These are phyloP conservation scores for Dreissena polymorpha DNA, from an alignment of 1,140 invertebrate genomes.

Conservation along the genomic window DNA sequence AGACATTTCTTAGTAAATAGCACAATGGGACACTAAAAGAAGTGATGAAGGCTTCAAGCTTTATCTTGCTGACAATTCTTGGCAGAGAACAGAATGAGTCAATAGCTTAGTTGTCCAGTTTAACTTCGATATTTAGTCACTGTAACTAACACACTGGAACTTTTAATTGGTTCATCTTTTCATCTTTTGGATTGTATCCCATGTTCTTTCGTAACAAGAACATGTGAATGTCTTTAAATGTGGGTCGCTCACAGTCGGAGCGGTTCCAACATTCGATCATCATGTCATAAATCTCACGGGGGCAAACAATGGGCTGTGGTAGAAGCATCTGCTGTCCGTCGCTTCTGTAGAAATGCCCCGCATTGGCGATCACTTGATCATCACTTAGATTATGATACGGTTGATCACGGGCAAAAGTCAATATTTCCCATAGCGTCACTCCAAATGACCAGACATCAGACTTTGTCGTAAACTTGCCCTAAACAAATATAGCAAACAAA, in stretches of 20 bases:
- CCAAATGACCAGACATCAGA: slow-evolving; percentile 95
- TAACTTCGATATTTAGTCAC: no score
- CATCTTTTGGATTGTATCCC: slow-evolving; percentile 81
- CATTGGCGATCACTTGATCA: slow-evolving; percentile 88
- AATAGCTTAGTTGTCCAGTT: no score
- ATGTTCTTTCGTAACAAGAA: slow-evolving; percentile 95
- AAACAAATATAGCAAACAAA: no score
- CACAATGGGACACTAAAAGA: no score
- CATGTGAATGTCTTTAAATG: slow-evolving; percentile 94
- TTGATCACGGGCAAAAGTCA: slow-evolving; percentile 91
- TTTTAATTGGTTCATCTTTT: slow-evolving; percentile 73
- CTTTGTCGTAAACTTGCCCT: slow-evolving; percentile 90
- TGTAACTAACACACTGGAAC: no score
- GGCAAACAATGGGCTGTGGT: slow-evolving; percentile 74
- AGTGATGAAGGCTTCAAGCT: no score
- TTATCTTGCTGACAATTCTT: no score
- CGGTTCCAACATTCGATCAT: slow-evolving; percentile 97
- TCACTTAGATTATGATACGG: slow-evolving; percentile 90
- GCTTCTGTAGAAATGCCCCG: slow-evolving; percentile 75
- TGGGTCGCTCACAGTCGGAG: slow-evolving; percentile 87
- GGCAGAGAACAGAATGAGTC: no score
- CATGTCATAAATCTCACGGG: slow-evolving; percentile 87
- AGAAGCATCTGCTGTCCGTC: slow-evolving; percentile 72
- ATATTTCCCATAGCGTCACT: slow-evolving; percentile 94
- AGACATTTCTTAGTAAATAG: no score